These are phyloP conservation scores for Stramonita haemastoma DNA, from an alignment of 2,888 invertebrate genomes.

Conservation along the genomic window DNA sequence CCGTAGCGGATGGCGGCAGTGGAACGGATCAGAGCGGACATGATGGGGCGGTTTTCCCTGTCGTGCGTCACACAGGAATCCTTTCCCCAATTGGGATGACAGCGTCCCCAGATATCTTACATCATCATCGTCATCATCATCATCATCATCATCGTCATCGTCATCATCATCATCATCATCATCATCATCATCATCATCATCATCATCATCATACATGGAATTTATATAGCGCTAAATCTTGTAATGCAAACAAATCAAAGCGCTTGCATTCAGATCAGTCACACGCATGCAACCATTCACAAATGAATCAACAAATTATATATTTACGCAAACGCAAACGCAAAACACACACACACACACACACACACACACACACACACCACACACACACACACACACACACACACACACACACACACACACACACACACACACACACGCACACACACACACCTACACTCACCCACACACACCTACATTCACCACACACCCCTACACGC, in stretches of 20 bases:
- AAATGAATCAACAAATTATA: too few species aligned
- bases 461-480: too few species aligned
- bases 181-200: neutral
- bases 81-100: conserved; percentile 73
- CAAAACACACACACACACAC: neutral
- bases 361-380: conserved; percentile 1
- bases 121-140: neutral
- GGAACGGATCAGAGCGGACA: conserved; percentile 84
- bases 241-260: too few species aligned
- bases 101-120: conserved; percentile 58
- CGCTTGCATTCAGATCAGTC: too few species aligned
- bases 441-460: too few species aligned
- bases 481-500: too few species aligned
- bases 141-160: neutral
- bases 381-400: conserved; percentile 4
- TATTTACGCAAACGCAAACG: too few species aligned
- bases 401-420: neutral
- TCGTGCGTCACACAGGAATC: conserved; percentile 77
- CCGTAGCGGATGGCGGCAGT: conserved; percentile 83
- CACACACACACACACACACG: neutral
- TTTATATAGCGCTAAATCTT: too few species aligned
- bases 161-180: neutral
- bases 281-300: too few species aligned
- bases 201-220: too few species aligned
- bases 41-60: conserved; percentile 82